Conservation (phyloP, 1,140 invertebrate genomes). For the Ceratitis capitata region DNA sequence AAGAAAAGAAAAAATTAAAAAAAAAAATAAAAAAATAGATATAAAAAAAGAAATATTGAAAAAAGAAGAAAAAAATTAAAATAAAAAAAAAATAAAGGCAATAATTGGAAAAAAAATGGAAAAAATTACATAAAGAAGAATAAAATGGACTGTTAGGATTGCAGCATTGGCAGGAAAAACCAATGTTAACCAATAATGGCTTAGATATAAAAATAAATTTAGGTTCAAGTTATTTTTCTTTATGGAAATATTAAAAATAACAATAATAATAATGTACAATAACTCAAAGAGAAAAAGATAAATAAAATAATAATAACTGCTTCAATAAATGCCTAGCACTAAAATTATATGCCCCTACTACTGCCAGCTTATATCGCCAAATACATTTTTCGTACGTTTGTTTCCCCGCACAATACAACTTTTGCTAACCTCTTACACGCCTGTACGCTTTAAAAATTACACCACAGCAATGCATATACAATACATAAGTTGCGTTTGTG, state of each 20-base stretch:
- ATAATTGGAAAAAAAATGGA: not conserved
- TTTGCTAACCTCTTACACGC: not conserved
- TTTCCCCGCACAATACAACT: too few species aligned
- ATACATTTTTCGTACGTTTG: too few species aligned
- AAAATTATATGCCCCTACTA: too few species aligned
- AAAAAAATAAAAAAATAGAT: not conserved
- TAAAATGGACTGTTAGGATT: too few species aligned
- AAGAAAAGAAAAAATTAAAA: not conserved
- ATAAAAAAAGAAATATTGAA: not conserved
- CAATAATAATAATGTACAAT: not conserved
- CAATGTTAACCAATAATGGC: not conserved
- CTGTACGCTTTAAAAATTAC: not conserved
- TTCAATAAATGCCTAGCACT: too few species aligned
- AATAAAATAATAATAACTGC: too few species aligned
- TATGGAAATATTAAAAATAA: not conserved
- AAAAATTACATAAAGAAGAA: not conserved
- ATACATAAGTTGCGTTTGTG: not conserved
- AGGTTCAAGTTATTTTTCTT: too few species aligned
- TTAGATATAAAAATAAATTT: not conserved
- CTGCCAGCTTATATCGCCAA: not conserved
- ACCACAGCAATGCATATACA: not conserved
- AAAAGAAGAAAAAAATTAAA: not conserved
- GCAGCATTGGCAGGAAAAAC: too few species aligned
- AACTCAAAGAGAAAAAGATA: too few species aligned
- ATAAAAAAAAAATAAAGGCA: not conserved